These are phyloP conservation scores for Beris chalybata DNA, from an alignment of 2,888 invertebrate species.

Conservation along the genomic window DNA sequence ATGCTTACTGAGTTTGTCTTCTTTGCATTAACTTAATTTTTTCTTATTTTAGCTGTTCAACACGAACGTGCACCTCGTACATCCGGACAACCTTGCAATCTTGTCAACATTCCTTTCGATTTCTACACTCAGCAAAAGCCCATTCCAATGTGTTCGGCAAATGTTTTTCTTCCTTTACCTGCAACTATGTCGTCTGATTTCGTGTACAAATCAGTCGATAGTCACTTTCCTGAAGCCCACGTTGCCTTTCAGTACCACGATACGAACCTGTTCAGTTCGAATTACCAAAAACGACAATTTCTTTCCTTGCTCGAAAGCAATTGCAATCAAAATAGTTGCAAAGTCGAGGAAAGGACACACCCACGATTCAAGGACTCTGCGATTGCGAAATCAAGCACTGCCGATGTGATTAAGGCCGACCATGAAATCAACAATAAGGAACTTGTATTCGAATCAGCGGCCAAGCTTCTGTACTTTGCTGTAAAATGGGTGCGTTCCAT, in stretches of 20 bases:
- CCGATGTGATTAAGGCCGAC: not conserved
- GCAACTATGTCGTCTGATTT: conserved; percentile 14
- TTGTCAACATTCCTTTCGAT: conserved; percentile 28
- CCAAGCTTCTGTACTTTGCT: conserved; percentile 73
- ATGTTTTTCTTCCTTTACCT: conserved; percentile 27
- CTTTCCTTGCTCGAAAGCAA: not conserved
- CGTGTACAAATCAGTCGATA: conserved; percentile 39
- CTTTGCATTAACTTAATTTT: too few relatives aligned
- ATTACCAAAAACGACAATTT: not conserved
- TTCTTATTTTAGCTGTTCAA: conserved; percentile 74
- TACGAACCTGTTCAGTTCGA: not conserved
- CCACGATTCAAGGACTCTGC: not conserved
- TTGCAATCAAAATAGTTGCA: not conserved
- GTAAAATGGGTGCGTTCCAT: conserved; percentile 81
- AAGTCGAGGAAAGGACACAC: not conserved
- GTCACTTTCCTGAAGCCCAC: conserved; percentile 35
- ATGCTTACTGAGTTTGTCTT: too few relatives aligned
- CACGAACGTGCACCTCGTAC: conserved; percentile 84
- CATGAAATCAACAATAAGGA: conserved; percentile 48
- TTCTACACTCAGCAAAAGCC: conserved; percentile 17
- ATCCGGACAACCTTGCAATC: conserved; percentile 51
- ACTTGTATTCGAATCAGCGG: conserved; percentile 70
- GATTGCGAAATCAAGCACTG: too few relatives aligned
- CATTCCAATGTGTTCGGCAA: conserved; percentile 9
- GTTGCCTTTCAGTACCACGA: not conserved